Evolutionary conservation across 92 coral and sea anemone species (phyloP), one percentile per base, ranked within the genome.

Genomic region (Epizoanthus fatuus): DNA sequence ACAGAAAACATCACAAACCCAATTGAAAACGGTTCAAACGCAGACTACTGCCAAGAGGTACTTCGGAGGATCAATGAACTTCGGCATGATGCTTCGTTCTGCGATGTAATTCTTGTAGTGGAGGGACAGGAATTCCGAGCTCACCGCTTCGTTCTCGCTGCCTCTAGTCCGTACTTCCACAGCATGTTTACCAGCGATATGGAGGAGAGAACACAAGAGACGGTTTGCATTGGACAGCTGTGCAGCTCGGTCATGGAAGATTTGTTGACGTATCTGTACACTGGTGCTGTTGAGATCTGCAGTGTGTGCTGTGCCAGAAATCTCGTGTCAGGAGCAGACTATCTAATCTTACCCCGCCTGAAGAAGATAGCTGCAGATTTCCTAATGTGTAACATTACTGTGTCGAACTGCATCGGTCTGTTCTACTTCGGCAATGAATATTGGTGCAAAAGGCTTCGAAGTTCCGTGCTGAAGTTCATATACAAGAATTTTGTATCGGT

Each of bases 131-230:
- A 80, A 22, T 88, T 93, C 69, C 71, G 79, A 0, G 91, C 94
- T 4, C 95, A 93, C 70, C 97, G 97, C 13, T 91, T 81, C 72
- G 88, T 93, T 15, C 91, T 93, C n/a, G 92, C 97, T 4, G 97
- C 97, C 53, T 87, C 86, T 71, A 93, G 97, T 62, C 93, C 91
- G 45, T 93, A 88, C 81, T 93, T 93, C 79, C 72, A 72, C 12
- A 94, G 87, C 14, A 84, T 93, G 70, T 93, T 93, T 72, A 87
- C 94, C 15, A 93, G 91, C 88, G 97, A 88, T 64, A 91, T 93
- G 97, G 88, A 75, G 55, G 97, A 93, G 81, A 87, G 59, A 7
- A 56, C 79, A 32, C 93, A 88, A 64, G 88, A 81, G 58, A 79
- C 66, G 14, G 86, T 93, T 37, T 77, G 67, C 74, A 85, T 93